Base-by-base conservation (phyloP, 2,113 vertebrate genomes). In the Heterotilapia buettikoferi region DNA sequence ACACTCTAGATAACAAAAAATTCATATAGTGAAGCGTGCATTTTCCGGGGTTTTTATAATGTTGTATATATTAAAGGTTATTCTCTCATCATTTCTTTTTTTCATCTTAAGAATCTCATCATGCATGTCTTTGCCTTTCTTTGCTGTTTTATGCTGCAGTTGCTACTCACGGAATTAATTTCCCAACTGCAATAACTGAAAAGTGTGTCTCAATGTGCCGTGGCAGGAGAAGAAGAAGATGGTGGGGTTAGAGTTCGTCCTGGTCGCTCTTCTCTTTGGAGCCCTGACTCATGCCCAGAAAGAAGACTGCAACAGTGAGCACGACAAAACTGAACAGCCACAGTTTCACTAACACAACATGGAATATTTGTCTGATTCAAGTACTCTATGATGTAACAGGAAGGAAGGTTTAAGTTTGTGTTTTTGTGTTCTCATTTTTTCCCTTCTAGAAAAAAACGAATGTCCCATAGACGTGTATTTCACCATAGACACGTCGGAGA, bases 401-500 rank as follows among this genome's bases (percentile, higher is more conserved):
- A 63, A 63, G 31, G 3, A 31, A 79, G 16, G 6, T 50, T 52
- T 85, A 16, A 82, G 6, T 24, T 16, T 54, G 53, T 66, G 19
- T 68, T 9, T 82, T 12, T 88, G 13, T 86, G 14, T 82, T 16
- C 63, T 21, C 33, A 68, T 68, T 83, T 40, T 29, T 47, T 76
- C 6, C n/a, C 57, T 9, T 88, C 2, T 96, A 99, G 98, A 96
- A 88, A 97, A 95, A 78, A 86, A 84, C 2, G 96, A 97, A 12
- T 99, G 99, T 90, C 97, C 97, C 19, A 96, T 99, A 88, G 96
- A 97, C 0, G 91, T 99, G 53, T 99, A 98, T 95, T 99, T 99
- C 90, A 96, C 98, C 91, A 98, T 99, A 21, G 99, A 99, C 96
- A 99, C 99, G 6, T 99, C 99, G 0, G 99, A 99, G 95, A 99